Base-by-base conservation (phyloP, 92 coral and sea anemone genomes). In the Actinostola sp. region DNA sequence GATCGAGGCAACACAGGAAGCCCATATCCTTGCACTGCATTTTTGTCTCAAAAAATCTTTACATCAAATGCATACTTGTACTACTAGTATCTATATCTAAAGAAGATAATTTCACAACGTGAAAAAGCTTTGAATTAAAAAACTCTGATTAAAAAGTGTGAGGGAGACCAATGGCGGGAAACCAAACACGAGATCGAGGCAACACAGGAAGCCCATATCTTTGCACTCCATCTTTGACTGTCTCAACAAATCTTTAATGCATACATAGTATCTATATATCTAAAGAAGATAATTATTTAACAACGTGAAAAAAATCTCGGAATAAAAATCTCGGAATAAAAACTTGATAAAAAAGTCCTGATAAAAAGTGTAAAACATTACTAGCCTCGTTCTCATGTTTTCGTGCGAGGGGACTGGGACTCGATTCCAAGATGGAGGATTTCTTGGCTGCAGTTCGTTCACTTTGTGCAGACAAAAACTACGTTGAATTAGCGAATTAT, bases 381-480 rank as follows among this genome's bases (percentile, higher is more conserved):
- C 2, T 48, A 48, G 61, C 55, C 80, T 81, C 81, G 73, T 50
- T 57, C 53, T 36, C 23, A 49, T 14, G 25, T 11, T 0, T 31
- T n/a, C 30, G 16, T 35, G 51, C 44, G 10, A 63, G 45, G 58
- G 46, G 58, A 58, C 82, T 82, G 64, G 63, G 59, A 16, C 67
- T 30, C 17, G 34, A 50, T 70, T 73, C 62, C 80, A 91, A 94
- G 72, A 95, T 95, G 99, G 99, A 95, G 97, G 97, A 95, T 80
- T 95, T 95, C 72, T 82, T 92, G 35, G 87, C 90, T 19, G 89
- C 97, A 11, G 88, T 92, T 50, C 93, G 93, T 46, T 83, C 97
- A n/a, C 81, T 95, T 48, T 95, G 96, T 74, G 94, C 97, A 17
- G 99, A 95, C 80, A 95, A 95, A 60, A 92, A 95, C 71, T 82